Evolutionary conservation across 1,140 invertebrate species (phyloP), one percentile per base, ranked within the genome.

Genomic region (Lepidostoma basale): DNA sequence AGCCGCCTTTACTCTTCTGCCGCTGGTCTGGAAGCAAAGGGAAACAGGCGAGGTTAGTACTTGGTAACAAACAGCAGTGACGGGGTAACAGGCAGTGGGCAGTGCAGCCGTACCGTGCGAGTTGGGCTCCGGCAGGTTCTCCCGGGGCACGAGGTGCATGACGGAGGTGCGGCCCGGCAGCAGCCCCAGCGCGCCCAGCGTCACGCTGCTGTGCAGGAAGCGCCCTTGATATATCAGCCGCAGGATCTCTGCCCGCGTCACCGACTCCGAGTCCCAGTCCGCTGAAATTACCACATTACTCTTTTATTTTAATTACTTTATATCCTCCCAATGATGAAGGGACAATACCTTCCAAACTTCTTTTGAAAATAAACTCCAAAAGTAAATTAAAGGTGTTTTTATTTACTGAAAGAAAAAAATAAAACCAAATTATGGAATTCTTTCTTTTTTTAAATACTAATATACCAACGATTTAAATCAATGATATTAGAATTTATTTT

Each of bases 141-240:
- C 98, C 83, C 98, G 89, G 73, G 97, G 96, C 77, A 99, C 97
- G 74, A 99, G 89, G 87, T 99, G 98, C 98, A 99, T 99, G 76
- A 99, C 98, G 78, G 96, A 98, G 74, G 97, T 98, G 84, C 96
- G 97, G 74, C 96, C 96, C 74, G 94, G 89, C 70, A 96, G 95
- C 79, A 99, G 88, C 76, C 96, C 96, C 76, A 99, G 88, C 73
- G 97, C 97, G 79, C 95, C 95, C 77, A 98, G 88, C 74, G 97
- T 99, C 75, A 99, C 97, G 85, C 98, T 99, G 83, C 97, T 98
- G 87, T 99, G 97, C 76, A 99, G 87, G 88, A 99, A 99, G 75
- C 97, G 89, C 70, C 98, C 98, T 86, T 99, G 98, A 86, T 99
- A 99, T 79, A 99, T 99, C 77, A 99, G 89, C 77, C 98, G 90